Evolutionary conservation across 2,888 invertebrate genomes (phyloP).

Genomic region (Trichopria drosophilae): DNA sequence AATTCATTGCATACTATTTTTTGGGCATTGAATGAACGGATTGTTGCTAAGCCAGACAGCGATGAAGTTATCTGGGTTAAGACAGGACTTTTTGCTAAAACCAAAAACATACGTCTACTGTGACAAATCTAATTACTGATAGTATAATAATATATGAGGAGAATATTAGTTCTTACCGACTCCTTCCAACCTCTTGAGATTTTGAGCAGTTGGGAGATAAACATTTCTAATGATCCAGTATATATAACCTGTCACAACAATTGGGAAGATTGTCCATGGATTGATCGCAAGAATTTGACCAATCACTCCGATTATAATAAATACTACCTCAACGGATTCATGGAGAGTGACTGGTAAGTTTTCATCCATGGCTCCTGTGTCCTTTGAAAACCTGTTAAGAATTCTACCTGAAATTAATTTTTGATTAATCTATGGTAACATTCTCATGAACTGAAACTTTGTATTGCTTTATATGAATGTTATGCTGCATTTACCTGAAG

Average conservation of each 20-base stretch:
- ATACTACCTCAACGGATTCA: conserved; percentile 68
- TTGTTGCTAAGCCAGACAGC: conserved; percentile 82
- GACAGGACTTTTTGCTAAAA: conserved; percentile 73
- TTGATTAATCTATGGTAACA: neutral
- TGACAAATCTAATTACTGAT: too few relatives aligned
- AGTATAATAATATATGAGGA: too few relatives aligned
- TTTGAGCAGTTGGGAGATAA: conserved; percentile 73
- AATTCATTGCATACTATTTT: conserved; percentile 75
- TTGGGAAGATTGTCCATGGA: conserved; percentile 69
- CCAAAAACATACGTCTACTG: too few relatives aligned
- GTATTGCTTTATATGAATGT: too few relatives aligned
- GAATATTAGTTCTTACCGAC: conserved; percentile 55
- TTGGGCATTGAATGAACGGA: conserved; percentile 77
- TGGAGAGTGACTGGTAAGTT: conserved; percentile 68
- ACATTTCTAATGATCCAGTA: conserved; percentile 69
- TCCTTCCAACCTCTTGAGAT: conserved; percentile 69
- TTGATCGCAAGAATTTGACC: conserved; percentile 72
- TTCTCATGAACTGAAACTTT: conserved; percentile 17
- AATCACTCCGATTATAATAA: conserved; percentile 73
- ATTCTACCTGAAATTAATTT: conserved; percentile 67
- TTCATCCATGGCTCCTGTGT: conserved; percentile 79
- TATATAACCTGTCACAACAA: conserved; percentile 65
- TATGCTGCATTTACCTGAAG: conserved; percentile 37
- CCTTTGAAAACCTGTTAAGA: conserved; percentile 83
- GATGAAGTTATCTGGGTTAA: conserved; percentile 90